Evolutionary conservation across 2,888 invertebrate species (phyloP).

Genomic region (Antitype chi): DNA sequence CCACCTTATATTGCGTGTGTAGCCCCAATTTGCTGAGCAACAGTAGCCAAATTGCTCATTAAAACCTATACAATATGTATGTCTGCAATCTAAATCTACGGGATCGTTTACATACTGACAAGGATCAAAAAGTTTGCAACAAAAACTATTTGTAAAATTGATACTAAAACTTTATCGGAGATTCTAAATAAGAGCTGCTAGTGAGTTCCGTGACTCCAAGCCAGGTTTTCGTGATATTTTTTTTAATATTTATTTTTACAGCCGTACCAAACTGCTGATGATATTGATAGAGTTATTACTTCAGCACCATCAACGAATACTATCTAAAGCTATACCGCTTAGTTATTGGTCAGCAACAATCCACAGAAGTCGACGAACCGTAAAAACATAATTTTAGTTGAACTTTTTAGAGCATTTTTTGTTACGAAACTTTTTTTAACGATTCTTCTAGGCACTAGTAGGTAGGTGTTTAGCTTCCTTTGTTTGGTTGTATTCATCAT

Average conservation of each 20-base stretch:
- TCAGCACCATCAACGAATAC: not conserved
- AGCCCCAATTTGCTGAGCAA: slow-evolving; percentile 27
- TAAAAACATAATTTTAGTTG: slow-evolving; percentile 2
- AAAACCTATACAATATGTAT: slow-evolving; percentile 48
- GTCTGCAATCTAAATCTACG: slow-evolving; percentile 11
- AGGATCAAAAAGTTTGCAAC: slow-evolving; percentile 28
- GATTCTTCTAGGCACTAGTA: not conserved
- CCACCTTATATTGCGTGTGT: slow-evolving; percentile 45
- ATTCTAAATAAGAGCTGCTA: slow-evolving; percentile 4
- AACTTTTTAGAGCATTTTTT: slow-evolving; percentile 28
- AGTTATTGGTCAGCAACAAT: not conserved
- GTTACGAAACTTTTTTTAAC: slow-evolving; percentile 10
- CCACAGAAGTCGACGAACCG: slow-evolving; percentile 15
- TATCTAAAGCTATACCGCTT: not conserved
- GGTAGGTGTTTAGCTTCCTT: not conserved
- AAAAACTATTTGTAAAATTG: slow-evolving; percentile 17
- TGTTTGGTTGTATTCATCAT: slow-evolving; percentile 5
- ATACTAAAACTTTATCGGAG: slow-evolving; percentile 26
- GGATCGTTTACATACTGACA: slow-evolving; percentile 3
- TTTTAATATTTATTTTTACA: slow-evolving; percentile 26
- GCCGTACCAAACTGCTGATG: slow-evolving; percentile 5
- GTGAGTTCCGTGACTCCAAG: slow-evolving; percentile 25
- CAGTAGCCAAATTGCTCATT: slow-evolving; percentile 44
- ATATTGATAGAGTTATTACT: slow-evolving; percentile 19
- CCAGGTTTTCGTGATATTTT: slow-evolving; percentile 8